A percentile compares a stretch with the other conserved stretches of the same genome.
These are phyloP conservation scores for Melipona beecheii DNA, from an alignment of 2,888 invertebrate genomes.

Conservation along the genomic window DNA sequence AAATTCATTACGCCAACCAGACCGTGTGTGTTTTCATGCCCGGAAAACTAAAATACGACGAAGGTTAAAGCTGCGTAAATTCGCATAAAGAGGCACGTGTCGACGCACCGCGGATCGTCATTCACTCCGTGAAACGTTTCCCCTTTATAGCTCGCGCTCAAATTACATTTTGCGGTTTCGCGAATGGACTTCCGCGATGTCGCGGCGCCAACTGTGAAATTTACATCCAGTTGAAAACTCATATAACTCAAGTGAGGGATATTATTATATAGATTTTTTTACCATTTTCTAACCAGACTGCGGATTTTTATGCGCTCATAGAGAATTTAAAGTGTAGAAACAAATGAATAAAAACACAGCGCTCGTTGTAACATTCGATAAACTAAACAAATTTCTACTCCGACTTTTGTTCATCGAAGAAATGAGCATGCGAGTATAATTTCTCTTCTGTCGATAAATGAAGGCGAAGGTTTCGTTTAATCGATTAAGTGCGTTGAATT, in stretches of 20 bases:
- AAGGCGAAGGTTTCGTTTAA: neutral
- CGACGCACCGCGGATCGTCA: slow-evolving; percentile 13
- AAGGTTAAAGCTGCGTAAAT: slow-evolving; percentile 36
- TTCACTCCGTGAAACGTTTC: neutral
- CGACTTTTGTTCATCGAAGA: neutral
- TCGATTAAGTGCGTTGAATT: neutral
- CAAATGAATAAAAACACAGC: neutral
- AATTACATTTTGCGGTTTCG: slow-evolving; percentile 38
- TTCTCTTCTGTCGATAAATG: neutral
- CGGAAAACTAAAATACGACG: slow-evolving; percentile 25
- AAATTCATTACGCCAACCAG: slow-evolving; percentile 35
- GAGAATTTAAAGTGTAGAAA: neutral
- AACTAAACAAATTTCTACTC: no score
- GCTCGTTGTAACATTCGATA: no score
- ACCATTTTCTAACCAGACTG: neutral
- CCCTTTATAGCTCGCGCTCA: slow-evolving; percentile 28
- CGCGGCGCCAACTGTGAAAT: neutral
- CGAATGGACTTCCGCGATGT: slow-evolving; percentile 28
- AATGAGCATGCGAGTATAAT: neutral
- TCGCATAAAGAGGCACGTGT: slow-evolving; percentile 23
- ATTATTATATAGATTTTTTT: no score
- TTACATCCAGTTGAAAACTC: slow-evolving; percentile 4
- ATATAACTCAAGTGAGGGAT: no score
- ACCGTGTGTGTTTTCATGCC: neutral
- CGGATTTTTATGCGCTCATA: neutral